Evolutionary conservation across 2,888 invertebrate species (phyloP).

Genomic region (Sceliomorpha sp.): DNA sequence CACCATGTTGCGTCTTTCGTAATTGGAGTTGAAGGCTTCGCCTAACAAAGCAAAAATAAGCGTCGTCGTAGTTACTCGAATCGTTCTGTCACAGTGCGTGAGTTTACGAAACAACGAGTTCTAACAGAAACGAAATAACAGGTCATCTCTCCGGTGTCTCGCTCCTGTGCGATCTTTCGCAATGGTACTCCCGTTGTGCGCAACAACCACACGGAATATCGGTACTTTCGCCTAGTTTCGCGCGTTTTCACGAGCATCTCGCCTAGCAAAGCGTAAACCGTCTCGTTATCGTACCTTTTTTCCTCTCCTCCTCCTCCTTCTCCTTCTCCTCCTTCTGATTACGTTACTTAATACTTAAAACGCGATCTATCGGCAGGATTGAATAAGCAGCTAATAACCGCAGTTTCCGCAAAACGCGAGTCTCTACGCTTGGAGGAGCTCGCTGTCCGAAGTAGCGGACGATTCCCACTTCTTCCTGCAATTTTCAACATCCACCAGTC

Average conservation of each 20-base stretch:
- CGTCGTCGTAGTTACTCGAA: no score
- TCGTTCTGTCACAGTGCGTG: no score
- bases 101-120: no score
- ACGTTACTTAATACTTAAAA: constrained; percentile 5
- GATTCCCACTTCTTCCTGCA: constrained; percentile 57
- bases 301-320: no score
- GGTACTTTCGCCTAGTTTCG: constrained; percentile 49
- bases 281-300: no score
- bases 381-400: constrained; percentile 43
- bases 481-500: constrained; percentile 55
- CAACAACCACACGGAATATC: constrained; percentile 32
- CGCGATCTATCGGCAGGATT: constrained; percentile 20
- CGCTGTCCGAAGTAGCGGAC: constrained; percentile 36
- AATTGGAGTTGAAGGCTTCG: no score
- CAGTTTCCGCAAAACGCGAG: constrained; percentile 40
- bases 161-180: constrained; percentile 14
- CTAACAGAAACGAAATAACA: constrained; percentile 25
- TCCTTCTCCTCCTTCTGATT: constrained; percentile 42
- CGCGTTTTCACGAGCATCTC: constrained; percentile 41
- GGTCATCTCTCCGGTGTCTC: constrained; percentile 15
- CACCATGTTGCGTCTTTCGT: no score
- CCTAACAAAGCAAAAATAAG: no score
- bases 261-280: constrained; percentile 40
- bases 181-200: constrained; percentile 23
- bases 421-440: constrained; percentile 38